Evolutionary conservation across 1,140 invertebrate species (phyloP).

Genomic region (Brachystomella parvula): DNA sequence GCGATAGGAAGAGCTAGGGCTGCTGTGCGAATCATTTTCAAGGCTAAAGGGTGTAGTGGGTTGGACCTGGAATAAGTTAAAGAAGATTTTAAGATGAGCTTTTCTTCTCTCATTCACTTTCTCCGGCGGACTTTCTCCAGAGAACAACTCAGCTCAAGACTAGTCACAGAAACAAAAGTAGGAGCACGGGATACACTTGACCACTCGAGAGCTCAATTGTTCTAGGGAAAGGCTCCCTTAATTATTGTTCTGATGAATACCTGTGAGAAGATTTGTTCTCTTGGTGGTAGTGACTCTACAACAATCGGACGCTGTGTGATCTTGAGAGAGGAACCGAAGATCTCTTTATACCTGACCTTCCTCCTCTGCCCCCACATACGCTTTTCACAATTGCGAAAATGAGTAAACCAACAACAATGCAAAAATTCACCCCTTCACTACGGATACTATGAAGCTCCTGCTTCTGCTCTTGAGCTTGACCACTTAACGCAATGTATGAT

Average conservation of each 20-base stretch:
- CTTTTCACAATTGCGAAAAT: slow-evolving; percentile 2
- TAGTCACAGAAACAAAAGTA: not conserved
- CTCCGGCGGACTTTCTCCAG: no score
- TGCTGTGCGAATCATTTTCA: slow-evolving; percentile 36
- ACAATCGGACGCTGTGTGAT: slow-evolving; percentile 37
- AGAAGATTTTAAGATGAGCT: not conserved
- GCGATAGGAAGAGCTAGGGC: slow-evolving; percentile 36
- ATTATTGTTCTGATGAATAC: slow-evolving; percentile 14
- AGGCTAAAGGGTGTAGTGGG: not conserved
- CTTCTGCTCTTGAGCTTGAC: slow-evolving; percentile 38
- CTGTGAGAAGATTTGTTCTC: slow-evolving; percentile 37
- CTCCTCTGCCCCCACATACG: slow-evolving; percentile 21
- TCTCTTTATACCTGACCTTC: slow-evolving; percentile 38
- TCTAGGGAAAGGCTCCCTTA: not conserved
- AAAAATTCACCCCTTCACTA: not conserved
- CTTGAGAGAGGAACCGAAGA: slow-evolving; percentile 29
- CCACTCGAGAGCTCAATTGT: not conserved
- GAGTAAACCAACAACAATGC: not conserved
- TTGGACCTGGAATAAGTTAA: slow-evolving; percentile 14
- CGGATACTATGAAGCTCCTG: slow-evolving; percentile 12
- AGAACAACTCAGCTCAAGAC: not conserved
- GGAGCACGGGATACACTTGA: not conserved
- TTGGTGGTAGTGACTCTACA: slow-evolving; percentile 34
- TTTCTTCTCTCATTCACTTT: no score
- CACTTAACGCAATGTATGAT: slow-evolving; percentile 30